These are phyloP conservation scores for Sporophila hypoxantha DNA, from an alignment of 2,113 vertebrate genomes.

Conservation along the genomic window DNA sequence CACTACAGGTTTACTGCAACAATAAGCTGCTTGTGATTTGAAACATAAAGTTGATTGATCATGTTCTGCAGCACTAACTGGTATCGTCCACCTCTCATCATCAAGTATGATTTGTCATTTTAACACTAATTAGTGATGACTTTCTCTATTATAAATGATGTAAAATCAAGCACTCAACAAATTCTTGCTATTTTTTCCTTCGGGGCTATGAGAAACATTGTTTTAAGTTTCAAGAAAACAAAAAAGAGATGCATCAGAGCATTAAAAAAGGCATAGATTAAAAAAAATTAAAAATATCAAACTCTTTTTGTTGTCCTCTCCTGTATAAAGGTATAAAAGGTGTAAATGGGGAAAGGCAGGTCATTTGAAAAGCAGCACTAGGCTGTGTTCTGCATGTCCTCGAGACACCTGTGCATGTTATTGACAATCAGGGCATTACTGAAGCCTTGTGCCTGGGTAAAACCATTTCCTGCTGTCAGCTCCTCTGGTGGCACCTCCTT, in stretches of 20 bases:
- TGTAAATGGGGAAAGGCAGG: neutral
- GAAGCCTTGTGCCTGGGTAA: neutral
- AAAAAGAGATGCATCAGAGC: neutral
- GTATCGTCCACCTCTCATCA: neutral
- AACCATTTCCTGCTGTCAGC: neutral
- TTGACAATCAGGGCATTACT: neutral
- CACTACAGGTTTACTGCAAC: conserved; percentile 4
- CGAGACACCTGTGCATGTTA: fast-evolving
- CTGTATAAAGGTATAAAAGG: neutral
- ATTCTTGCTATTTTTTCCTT: neutral
- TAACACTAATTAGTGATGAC: neutral
- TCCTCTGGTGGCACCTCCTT: fast-evolving
- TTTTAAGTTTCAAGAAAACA: neutral
- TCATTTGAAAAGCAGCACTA: neutral
- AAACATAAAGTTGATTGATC: conserved; percentile 1
- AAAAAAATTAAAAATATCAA: neutral
- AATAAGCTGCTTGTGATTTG: conserved; percentile 7
- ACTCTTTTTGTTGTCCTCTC: neutral
- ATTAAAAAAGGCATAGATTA: neutral
- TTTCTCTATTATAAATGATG: neutral
- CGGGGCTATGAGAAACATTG: neutral
- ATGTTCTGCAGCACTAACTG: neutral
- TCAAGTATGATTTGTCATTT: neutral
- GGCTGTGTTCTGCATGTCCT: neutral
- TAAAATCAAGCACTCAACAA: neutral